Evolutionary conservation across 2,888 invertebrate species (phyloP).

Genomic region (Scaptomyza tumidula): DNA sequence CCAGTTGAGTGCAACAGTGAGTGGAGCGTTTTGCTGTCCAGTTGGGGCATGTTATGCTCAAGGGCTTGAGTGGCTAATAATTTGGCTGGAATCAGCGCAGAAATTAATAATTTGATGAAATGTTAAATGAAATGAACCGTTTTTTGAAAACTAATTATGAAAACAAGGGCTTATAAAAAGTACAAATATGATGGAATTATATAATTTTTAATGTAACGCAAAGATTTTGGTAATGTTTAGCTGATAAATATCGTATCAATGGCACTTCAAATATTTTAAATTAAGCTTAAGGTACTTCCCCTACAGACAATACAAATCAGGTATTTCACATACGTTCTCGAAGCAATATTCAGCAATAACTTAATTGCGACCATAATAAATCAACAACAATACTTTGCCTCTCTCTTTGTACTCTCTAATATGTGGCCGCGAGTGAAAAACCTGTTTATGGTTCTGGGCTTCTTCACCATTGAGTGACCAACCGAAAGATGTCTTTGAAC

Average conservation of each 20-base stretch:
- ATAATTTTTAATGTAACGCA: not conserved
- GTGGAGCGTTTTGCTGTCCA: conserved; percentile 27
- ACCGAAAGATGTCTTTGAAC: conserved; percentile 44
- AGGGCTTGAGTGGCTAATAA: conserved; percentile 28
- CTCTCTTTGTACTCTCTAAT: not conserved
- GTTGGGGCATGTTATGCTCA: conserved; percentile 47
- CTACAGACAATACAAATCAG: not conserved
- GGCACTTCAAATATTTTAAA: no score
- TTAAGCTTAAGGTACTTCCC: not conserved
- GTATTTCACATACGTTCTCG: not conserved
- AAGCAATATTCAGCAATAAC: conserved; percentile 6
- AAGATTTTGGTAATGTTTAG: no score
- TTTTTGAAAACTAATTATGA: conserved; percentile 2
- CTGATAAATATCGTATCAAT: no score
- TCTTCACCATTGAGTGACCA: conserved; percentile 35
- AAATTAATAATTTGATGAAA: conserved; percentile 19
- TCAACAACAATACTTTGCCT: conserved; percentile 15
- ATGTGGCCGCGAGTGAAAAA: not conserved
- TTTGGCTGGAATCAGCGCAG: conserved; percentile 31
- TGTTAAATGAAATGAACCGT: not conserved
- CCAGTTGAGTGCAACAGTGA: conserved; percentile 24
- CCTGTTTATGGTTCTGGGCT: conserved; percentile 53
- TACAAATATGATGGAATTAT: not conserved
- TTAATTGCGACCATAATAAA: conserved; percentile 30
- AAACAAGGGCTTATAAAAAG: not conserved